Base-by-base conservation (phyloP, 2,113 vertebrate genomes). In the Sylvilagus bachmani region DNA sequence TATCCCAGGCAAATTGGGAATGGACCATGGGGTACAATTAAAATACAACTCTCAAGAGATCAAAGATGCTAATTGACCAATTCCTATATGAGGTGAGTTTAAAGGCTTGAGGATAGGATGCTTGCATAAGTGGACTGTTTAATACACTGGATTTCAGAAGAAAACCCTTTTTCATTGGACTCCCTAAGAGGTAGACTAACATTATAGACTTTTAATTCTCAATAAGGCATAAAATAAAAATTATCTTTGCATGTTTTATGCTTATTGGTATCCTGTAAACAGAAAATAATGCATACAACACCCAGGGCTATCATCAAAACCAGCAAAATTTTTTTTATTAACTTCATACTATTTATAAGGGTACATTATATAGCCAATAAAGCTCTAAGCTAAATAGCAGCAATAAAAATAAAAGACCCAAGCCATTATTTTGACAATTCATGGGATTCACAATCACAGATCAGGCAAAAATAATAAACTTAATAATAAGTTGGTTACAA, bases 1-100 rank as follows among this genome's bases (percentile, higher is more conserved):
- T 9, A 73, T 61, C n/a, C 1, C 22, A 69, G 9, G 2, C 0
- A 83, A 36, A 91, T 71, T 31, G 58, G 44, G 22, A 85, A 49
- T 33, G 80, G 9, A 77, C 89, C 36, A 93, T 94, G 21, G 78
- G 53, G 62, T 16, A 36, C 21, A 91, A 95, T 93, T 95, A 91
- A 90, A 93, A 49, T 61, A 19, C 3, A 90, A 61, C 89, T 73
- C 89, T 73, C 86, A 80, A 62, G 78, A 81, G 90, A 91, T 53
- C 4, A 36, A 73, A 62, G 4, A n/a, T 55, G 9, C 5, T 80
- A 81, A 94, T 31, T 78, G 36, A 31, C 0, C 55, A 90, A 10
- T 55, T 62, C 0, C 8, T 80, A 66, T 78, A 77, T 91, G 19
- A 51, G 27, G 29, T n/a, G 3, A 44, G 2, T 44, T 66, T 77